Conservation (phyloP, 2,797 vertebrate species). For the Trachurus trachurus region DNA sequence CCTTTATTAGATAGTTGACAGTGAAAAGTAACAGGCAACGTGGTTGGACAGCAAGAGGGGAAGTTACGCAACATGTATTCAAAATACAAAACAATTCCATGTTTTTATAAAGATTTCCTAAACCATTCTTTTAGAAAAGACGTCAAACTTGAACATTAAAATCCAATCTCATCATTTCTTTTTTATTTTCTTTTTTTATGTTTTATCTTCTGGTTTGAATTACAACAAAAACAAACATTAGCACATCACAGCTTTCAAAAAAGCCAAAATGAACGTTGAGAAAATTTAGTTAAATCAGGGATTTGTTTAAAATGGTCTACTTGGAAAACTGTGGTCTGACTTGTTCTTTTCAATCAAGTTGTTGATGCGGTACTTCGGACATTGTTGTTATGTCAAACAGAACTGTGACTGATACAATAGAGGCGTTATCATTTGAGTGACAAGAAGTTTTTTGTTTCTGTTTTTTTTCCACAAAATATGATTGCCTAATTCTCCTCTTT, state of each 20-base stretch:
- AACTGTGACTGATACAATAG: slow-evolving; percentile 24
- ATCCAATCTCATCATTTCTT: not conserved
- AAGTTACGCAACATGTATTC: slow-evolving; percentile 3
- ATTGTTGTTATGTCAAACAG: slow-evolving; percentile 27
- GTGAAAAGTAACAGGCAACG: not conserved
- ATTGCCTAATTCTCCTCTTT: not conserved
- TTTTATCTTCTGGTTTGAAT: not conserved
- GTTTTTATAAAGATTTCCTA: slow-evolving; percentile 4
- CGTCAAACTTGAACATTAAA: not conserved
- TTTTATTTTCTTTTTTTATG: not conserved
- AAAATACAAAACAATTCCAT: slow-evolving; percentile 24
- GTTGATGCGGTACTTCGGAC: slow-evolving; percentile 5
- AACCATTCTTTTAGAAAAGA: slow-evolving; percentile 21
- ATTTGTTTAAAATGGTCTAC: slow-evolving; percentile 7
- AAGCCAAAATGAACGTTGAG: not conserved
- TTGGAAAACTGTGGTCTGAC: not conserved
- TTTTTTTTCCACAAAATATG: not conserved
- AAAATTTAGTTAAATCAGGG: not conserved
- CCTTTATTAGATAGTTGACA: not conserved
- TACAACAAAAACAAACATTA: not conserved
- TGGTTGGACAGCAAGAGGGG: not conserved
- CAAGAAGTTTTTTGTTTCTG: not conserved
- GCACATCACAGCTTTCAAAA: not conserved
- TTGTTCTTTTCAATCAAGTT: not conserved
- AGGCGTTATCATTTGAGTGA: slow-evolving; percentile 5